These are phyloP conservation scores for Mus minutoides DNA, from an alignment of 2,797 vertebrate species.

Conservation along the genomic window DNA sequence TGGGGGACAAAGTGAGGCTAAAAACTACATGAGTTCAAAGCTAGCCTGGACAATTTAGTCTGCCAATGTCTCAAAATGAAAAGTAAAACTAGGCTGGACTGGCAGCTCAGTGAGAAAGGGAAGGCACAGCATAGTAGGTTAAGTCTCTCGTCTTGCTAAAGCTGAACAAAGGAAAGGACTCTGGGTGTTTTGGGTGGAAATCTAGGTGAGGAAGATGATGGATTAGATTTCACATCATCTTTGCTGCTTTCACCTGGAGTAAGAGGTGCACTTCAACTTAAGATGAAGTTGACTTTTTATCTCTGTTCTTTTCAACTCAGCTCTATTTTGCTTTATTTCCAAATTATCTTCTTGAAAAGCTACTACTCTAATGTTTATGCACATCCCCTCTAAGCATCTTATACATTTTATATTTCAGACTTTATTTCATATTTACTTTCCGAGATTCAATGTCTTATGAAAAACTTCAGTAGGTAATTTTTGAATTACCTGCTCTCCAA, in stretches of 20 bases:
- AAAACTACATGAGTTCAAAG: not conserved
- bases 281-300: not conserved
- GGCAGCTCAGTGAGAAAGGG: not conserved
- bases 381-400: not conserved
- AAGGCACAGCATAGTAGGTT: not conserved
- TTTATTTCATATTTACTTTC: not conserved
- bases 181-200: not conserved
- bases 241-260: not conserved
- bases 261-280: not conserved
- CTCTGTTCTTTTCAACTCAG: not conserved
- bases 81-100: not conserved
- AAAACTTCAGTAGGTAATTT: not conserved
- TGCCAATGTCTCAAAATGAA: not conserved
- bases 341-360: not conserved
- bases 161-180: not conserved
- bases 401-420: not conserved
- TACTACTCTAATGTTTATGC: not conserved
- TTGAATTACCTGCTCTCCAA: not conserved
- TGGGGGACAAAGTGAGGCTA: not conserved
- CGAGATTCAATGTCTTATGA: not conserved
- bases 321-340: not conserved
- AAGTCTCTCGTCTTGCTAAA: no score
- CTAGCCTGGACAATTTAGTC: not conserved
- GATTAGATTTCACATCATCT: not conserved
- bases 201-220: not conserved